These are phyloP conservation scores for Oasisia sp. DNA, from an alignment of 2,888 invertebrate species.

Conservation along the genomic window DNA sequence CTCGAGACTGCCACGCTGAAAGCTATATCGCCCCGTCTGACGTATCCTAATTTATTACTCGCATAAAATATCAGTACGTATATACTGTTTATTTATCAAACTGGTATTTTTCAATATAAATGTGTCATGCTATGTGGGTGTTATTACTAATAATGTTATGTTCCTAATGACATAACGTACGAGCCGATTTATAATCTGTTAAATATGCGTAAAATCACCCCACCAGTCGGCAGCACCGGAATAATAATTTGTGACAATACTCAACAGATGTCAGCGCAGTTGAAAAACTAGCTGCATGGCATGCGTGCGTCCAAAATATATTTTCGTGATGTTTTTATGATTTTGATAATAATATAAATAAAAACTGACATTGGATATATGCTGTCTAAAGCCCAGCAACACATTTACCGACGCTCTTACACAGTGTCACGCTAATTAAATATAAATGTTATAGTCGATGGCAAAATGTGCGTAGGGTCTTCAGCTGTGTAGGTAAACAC, in stretches of 20 bases:
- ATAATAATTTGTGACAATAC: background rate
- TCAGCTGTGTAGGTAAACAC: too few species aligned
- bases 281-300: background rate
- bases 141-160: background rate
- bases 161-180: background rate
- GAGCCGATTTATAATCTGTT: background rate
- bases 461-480: too few species aligned
- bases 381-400: too few species aligned
- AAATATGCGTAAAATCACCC: background rate
- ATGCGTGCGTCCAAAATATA: background rate
- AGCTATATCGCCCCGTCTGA: background rate
- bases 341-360: too few species aligned
- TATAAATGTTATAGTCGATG: too few species aligned
- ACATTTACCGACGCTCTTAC: too few species aligned
- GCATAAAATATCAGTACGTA: background rate
- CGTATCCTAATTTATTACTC: background rate
- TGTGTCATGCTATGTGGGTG: background rate
- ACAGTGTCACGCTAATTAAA: too few species aligned
- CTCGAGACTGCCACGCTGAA: too few species aligned
- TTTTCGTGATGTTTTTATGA: background rate
- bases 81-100: background rate
- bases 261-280: background rate
- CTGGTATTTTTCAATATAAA: background rate
- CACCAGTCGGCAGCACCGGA: background rate
- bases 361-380: too few species aligned